Conservation (phyloP, 2,113 vertebrate genomes). For the Solea solea region DNA sequence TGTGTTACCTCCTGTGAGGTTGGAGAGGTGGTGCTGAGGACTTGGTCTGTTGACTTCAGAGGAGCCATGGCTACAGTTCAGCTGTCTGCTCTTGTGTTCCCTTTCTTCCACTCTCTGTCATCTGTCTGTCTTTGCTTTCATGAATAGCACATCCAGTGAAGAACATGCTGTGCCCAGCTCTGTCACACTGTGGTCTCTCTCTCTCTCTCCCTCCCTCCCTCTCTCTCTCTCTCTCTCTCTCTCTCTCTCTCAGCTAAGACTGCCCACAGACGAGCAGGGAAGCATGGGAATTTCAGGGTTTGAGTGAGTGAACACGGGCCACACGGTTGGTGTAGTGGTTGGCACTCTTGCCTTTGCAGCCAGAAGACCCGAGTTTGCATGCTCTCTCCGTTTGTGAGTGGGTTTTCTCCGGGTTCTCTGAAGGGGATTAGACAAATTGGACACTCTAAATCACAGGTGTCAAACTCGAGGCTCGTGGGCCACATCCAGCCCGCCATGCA, state of each 20-base stretch:
- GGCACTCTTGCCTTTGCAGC: too few species aligned
- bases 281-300: background rate
- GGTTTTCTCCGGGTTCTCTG: too few species aligned
- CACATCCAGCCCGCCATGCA: too few species aligned
- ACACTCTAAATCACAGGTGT: too few species aligned
- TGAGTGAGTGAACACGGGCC: too few species aligned
- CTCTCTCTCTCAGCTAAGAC: conserved; percentile 6
- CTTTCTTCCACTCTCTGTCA: conserved; percentile 38
- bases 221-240: background rate
- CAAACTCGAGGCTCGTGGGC: too few species aligned
- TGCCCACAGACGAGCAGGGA: background rate
- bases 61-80: conserved; percentile 59
- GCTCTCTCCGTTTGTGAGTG: too few species aligned
- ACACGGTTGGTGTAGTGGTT: too few species aligned
- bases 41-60: conserved; percentile 52
- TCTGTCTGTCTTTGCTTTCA: conserved; percentile 48
- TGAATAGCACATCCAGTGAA: conserved; percentile 38
- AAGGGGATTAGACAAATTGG: too few species aligned
- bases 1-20: conserved; percentile 8
- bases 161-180: conserved; percentile 58
- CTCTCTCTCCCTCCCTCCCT: background rate
- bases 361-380: too few species aligned
- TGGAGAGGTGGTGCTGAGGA: conserved; percentile 10
- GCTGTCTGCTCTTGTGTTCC: conserved; percentile 62
- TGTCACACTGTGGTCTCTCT: conserved; percentile 25